phyloP scores from a whole-genome alignment of 2,113 vertebrate genomes.

The Spilogale gracilis region DNA sequence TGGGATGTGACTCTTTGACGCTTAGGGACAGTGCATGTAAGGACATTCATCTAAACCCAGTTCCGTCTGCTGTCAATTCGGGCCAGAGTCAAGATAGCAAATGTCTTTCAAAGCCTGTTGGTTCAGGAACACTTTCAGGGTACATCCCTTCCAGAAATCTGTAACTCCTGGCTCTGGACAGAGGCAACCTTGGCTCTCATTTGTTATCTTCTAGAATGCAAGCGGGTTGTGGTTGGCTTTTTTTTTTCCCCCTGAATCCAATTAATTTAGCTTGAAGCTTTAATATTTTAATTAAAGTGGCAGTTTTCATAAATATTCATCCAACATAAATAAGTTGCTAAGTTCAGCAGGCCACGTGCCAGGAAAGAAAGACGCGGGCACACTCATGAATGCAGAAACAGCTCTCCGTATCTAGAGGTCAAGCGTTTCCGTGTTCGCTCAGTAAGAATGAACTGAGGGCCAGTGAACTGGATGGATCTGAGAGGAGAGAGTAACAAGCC shows the following conservation, averaged over 20 bases:
- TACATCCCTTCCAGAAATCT: not conserved
- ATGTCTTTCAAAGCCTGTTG: constrained; percentile 40
- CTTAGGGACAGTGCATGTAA: not conserved
- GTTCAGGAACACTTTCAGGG: not conserved
- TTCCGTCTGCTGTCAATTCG: not conserved
- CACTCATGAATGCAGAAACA: not conserved
- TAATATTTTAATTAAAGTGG: constrained; percentile 84
- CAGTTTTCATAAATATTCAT: constrained; percentile 85
- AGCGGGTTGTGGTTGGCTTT: not conserved
- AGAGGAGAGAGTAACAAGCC: accelerated
- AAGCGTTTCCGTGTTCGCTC: not conserved
- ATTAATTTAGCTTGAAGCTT: constrained; percentile 80
- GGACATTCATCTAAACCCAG: not conserved
- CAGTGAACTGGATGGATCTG: too few species aligned
- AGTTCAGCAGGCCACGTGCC: constrained; percentile 51
- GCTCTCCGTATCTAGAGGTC: accelerated
- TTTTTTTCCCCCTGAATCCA: constrained; percentile 61
- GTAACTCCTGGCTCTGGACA: constrained; percentile 23
- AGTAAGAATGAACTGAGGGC: too few species aligned
- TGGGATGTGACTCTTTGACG: not conserved
- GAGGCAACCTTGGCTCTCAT: constrained; percentile 44
- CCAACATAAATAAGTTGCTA: constrained; percentile 69
- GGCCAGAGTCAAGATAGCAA: constrained; percentile 19
- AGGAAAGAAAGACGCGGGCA: not conserved
- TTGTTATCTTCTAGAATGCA: constrained; percentile 56